These are phyloP conservation scores for Caenorhabditis sp. DNA, from an alignment of 2,888 invertebrate genomes.

Conservation along the genomic window DNA sequence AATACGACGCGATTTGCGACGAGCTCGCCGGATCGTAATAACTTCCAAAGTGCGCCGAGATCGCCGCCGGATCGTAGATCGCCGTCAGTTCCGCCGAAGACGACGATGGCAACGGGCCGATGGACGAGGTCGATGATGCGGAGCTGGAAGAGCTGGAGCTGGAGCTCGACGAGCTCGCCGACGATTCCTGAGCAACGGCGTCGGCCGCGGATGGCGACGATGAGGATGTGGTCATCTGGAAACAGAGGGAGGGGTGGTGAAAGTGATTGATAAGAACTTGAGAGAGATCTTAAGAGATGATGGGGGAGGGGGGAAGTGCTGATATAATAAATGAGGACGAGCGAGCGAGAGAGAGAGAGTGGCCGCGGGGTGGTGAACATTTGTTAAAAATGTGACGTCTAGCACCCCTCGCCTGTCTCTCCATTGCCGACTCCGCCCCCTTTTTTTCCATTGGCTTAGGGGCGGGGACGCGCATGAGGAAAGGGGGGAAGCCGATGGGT, in stretches of 20 bases:
- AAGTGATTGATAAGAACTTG: slow-evolving; percentile 3
- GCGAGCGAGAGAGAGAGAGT: not conserved
- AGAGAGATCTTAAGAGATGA: not conserved
- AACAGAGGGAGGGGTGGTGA: not conserved
- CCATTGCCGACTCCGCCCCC: slow-evolving; percentile 28
- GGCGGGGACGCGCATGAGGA: slow-evolving; percentile 16
- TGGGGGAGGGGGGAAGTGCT: slow-evolving; percentile 18
- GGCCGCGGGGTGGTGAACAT: slow-evolving; percentile 35
- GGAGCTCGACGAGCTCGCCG: slow-evolving; percentile 17
- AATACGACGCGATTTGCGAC: slow-evolving; percentile 56
- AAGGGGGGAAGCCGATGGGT: not conserved
- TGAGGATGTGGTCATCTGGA: slow-evolving; percentile 57
- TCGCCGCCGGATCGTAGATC: slow-evolving; percentile 46
- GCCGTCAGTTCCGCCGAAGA: slow-evolving; percentile 10
- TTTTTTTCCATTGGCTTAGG: slow-evolving; percentile 27
- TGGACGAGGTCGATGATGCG: slow-evolving; percentile 10
- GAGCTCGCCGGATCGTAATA: slow-evolving; percentile 60
- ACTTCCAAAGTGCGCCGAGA: slow-evolving; percentile 42
- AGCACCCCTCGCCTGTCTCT: not conserved
- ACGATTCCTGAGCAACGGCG: slow-evolving; percentile 16
- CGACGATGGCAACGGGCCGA: not conserved
- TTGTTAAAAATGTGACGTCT: slow-evolving; percentile 62
- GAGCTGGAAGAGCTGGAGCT: slow-evolving; percentile 32
- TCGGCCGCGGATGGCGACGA: slow-evolving; percentile 22
- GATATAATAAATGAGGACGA: slow-evolving; percentile 60